Evolutionary conservation across 2,113 vertebrate species (phyloP).

Genomic region (Archilochus colubris): DNA sequence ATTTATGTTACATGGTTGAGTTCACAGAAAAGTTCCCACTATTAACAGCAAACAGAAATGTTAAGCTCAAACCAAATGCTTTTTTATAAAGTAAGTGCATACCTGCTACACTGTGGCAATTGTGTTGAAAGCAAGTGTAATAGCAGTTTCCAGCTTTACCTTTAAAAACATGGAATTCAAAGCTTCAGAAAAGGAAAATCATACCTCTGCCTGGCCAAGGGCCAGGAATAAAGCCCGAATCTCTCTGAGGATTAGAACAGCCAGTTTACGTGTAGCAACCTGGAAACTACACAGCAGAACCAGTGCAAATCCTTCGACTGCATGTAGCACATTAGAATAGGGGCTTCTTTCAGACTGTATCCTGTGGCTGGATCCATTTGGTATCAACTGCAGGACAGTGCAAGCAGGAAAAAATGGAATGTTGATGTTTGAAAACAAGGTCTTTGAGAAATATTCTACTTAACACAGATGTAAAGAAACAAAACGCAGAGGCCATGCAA

Average conservation of each 20-base stretch:
- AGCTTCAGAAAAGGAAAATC: conserved; percentile 12
- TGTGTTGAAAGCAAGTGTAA: background rate
- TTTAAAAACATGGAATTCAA: background rate
- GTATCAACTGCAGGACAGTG: conserved; percentile 69
- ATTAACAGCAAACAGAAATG: background rate
- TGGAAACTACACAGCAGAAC: conserved; percentile 96
- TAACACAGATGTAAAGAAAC: background rate
- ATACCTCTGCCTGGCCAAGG: conserved; percentile 94
- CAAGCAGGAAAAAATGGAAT: background rate
- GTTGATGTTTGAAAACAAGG: background rate
- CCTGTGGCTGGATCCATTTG: conserved; percentile 84
- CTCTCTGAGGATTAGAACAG: conserved; percentile 93
- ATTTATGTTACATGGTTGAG: background rate
- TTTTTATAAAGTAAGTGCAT: background rate
- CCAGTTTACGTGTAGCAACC: conserved; percentile 92
- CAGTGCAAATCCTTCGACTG: conserved; percentile 90
- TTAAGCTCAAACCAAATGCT: background rate
- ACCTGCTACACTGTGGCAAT: background rate
- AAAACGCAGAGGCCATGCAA: background rate
- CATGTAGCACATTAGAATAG: conserved; percentile 92
- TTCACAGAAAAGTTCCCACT: background rate
- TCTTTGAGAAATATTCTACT: background rate
- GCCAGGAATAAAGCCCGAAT: conserved; percentile 91
- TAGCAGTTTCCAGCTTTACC: background rate
- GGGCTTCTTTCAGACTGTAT: conserved; percentile 79